Percentiles rank a stretch among this genome's conserved stretches.
phyloP scores from a whole-genome alignment of 2,797 vertebrate genomes.

The Leucoraja ocellata region DNA sequence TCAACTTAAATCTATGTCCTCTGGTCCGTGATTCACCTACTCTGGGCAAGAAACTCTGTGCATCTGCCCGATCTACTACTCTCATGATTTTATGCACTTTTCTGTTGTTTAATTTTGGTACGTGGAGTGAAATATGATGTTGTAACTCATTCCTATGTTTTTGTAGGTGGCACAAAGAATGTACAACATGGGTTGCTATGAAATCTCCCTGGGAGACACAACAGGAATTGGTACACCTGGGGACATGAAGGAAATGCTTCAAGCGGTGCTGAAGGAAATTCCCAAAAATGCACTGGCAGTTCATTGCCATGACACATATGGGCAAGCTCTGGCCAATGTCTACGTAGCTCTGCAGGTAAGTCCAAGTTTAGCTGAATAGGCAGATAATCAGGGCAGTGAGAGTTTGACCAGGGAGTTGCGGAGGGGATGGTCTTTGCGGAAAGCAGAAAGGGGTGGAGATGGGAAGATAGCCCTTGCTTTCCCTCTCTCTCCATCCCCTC shows the following conservation, averaged over 20 bases:
- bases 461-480: too few relatives aligned
- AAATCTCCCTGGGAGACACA: conserved; percentile 86
- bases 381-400: too few relatives aligned
- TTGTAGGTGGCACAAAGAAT: conserved; percentile 78
- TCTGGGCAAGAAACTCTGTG: too few relatives aligned
- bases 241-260: conserved; percentile 79
- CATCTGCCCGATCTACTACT: too few relatives aligned
- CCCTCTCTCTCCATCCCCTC: too few relatives aligned
- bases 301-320: conserved; percentile 91
- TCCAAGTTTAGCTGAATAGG: not conserved
- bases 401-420: too few relatives aligned
- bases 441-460: too few relatives aligned
- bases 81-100: too few relatives aligned
- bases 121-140: not conserved
- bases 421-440: too few relatives aligned
- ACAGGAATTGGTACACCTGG: conserved; percentile 83
- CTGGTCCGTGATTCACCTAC: too few relatives aligned
- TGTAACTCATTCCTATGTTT: not conserved
- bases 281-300: conserved; percentile 73
- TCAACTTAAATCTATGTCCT: too few relatives aligned
- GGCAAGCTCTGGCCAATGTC: conserved; percentile 88
- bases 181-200: conserved; percentile 85
- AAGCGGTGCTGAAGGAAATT: conserved; percentile 77
- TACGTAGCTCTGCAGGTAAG: conserved; percentile 87
- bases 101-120: not conserved